Evolutionary conservation across 2,113 vertebrate species (phyloP), one percentile per base, ranked within the genome.

Genomic region (Rallus limicola): DNA sequence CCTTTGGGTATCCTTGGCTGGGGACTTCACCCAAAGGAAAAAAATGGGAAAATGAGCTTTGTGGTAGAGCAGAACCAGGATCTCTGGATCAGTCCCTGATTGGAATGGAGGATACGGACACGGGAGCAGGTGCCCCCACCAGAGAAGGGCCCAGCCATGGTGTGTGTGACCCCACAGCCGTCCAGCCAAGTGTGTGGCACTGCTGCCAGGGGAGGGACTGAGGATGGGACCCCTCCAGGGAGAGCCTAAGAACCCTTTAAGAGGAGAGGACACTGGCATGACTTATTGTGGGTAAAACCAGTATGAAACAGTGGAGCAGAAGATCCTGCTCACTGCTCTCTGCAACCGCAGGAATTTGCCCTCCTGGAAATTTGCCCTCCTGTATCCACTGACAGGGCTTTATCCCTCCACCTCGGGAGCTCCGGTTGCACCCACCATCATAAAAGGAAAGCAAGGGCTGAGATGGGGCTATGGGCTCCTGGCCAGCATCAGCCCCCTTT

Each of bases 371-470:
- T 19, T 8, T n/a, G 12, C n/a, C 44, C 26, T 63, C 34, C 60
- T 3, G 34, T 38, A 33, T 2, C 55, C 64, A 3, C n/a, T 7
- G 19, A 14, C 0, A 20, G 29, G 3, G 28, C 50, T 48, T 56
- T 8, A 12, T 7, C 25, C 78, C 34, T 72, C 36, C 36, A 36
- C 36, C 7, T 36, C 72, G 26, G 0, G 0, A 50, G 76, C 88
- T 74, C 63, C 1, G 2, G 2, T 5, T 0, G 0, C 16, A 11
- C 14, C 20, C 8, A 1, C 1, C 63, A 21, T 7, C 53, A 20
- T 3, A 14, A 55, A 34, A 11, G 44, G 65, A 74, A 29, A 34
- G 52, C 34, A 56, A 36, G 67, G 63, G 48, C 40, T 70, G 80
- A 26, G 28, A 50, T 4, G 2, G 0, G 5, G 40, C 36, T 90